Conservation (phyloP, 2,797 vertebrate genomes). For the Naso thynnoides region DNA sequence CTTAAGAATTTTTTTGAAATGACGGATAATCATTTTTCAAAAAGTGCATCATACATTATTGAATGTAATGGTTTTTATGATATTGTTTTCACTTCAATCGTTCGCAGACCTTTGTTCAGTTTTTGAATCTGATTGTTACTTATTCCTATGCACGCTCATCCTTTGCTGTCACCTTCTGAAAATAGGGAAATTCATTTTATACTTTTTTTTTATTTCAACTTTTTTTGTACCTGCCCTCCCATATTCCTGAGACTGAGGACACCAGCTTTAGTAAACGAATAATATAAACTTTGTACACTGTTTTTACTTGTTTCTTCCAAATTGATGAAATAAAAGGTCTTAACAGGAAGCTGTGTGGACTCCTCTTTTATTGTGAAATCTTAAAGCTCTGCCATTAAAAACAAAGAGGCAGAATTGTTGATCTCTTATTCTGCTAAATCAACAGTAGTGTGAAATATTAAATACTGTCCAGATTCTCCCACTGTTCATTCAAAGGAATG, state of each 20-base stretch:
- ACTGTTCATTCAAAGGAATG: neutral
- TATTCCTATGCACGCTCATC: constrained; percentile 80
- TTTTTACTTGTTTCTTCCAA: constrained; percentile 85
- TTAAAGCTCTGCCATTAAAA: neutral
- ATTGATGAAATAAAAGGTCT: constrained; percentile 87
- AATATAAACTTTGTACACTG: constrained; percentile 87
- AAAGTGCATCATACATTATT: constrained; percentile 80
- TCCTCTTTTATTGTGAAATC: constrained; percentile 28
- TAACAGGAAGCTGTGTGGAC: constrained; percentile 61
- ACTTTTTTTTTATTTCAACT: constrained; percentile 75
- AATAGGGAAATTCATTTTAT: constrained; percentile 83
- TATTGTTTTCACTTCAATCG: constrained; percentile 74
- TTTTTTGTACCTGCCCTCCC: constrained; percentile 76
- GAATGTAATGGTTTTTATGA: constrained; percentile 86
- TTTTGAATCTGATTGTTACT: constrained; percentile 79
- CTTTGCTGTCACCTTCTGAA: constrained; percentile 78
- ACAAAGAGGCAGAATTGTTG: neutral
- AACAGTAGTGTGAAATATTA: neutral
- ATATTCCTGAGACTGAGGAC: constrained; percentile 82
- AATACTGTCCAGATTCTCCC: neutral
- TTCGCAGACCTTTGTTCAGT: constrained; percentile 71
- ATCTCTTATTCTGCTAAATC: neutral
- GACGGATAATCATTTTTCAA: constrained; percentile 80
- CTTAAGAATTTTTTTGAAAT: constrained; percentile 64
- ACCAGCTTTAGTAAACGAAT: constrained; percentile 88